These are phyloP conservation scores for Noctua janthe DNA, from an alignment of 2,888 invertebrate genomes.

Conservation along the genomic window DNA sequence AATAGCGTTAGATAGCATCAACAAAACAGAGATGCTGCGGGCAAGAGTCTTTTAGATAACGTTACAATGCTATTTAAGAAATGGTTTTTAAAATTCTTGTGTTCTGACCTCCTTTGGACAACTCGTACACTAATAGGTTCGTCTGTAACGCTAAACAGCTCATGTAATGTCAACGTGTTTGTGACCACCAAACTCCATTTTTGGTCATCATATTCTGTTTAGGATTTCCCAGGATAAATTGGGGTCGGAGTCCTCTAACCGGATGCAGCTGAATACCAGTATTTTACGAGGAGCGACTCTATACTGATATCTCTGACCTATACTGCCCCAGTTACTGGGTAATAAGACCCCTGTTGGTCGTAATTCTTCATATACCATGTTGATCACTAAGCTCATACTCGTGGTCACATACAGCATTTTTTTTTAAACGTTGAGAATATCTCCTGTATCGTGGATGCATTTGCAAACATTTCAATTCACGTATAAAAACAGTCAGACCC, in stretches of 20 bases:
- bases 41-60: constrained; percentile 25
- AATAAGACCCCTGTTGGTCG: neutral
- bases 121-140: neutral
- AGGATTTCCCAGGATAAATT: neutral
- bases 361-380: neutral
- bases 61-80: constrained; percentile 43
- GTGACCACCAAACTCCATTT: neutral
- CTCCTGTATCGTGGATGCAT: neutral
- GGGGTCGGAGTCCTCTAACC: neutral
- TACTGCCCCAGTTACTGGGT: neutral
- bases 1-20: constrained; percentile 65
- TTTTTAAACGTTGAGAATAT: neutral
- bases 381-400: neutral
- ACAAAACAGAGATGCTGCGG: constrained; percentile 51
- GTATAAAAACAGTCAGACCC: neutral
- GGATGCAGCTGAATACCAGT: neutral
- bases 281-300: neutral
- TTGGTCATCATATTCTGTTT: neutral
- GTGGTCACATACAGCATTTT: neutral
- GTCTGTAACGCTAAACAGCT: neutral
- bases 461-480: neutral
- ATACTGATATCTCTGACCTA: neutral
- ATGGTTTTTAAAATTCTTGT: constrained; percentile 21
- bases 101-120: neutral
- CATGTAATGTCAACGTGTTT: neutral